Evolutionary conservation across 1,140 invertebrate species (phyloP), one percentile per base, ranked within the genome.

Genomic region (Pseudomyrmex pallidus): DNA sequence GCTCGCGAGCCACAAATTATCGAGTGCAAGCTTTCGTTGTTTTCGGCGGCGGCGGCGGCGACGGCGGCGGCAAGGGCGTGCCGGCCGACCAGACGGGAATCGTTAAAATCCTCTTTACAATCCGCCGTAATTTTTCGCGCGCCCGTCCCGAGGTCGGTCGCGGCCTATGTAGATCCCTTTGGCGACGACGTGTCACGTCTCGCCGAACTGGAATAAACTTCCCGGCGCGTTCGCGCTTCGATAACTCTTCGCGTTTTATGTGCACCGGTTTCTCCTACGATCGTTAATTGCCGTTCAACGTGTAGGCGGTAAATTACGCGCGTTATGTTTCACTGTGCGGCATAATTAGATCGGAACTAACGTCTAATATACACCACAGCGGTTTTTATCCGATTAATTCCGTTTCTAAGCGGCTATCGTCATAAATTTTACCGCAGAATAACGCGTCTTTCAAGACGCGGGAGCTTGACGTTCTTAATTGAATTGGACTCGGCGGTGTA

Each of bases 1-100:
- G 88, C 74, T 89, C 87, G 82, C 87, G 87, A 78, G 80, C 87
- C 87, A 89, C 88, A 89, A 89, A 89, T 89, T 89, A 89, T 89
- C 88, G 88, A 86, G 82, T 83, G 87, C 87, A 74, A 77, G 87
- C 76, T 84, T 86, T 89, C 80, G 84, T 77, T 67, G 85, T 85
- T 88, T 89, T 88, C 87, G 78, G 77, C 73, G 67, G 59, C 25
- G 73, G 35, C 35, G 35, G 35, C 50, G 67, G 59, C 25, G 73
- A 5, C 35, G 35, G 35, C 50, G 48, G 48, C 48, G 48, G 48
- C 48, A 13, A 10, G 50, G 66, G 62, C 83, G 76, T 83, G 67
- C 86, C 86, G 76, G 85, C 61, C 84, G 72, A 67, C 77, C 74
- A 54, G 78, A 85, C 80, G 68, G 59, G 66, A 62, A 88, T 89